Percentiles rank a stretch among this genome's conserved stretches.
Conservation (phyloP, 2,797 vertebrate species). For the Echiichthys vipera region DNA sequence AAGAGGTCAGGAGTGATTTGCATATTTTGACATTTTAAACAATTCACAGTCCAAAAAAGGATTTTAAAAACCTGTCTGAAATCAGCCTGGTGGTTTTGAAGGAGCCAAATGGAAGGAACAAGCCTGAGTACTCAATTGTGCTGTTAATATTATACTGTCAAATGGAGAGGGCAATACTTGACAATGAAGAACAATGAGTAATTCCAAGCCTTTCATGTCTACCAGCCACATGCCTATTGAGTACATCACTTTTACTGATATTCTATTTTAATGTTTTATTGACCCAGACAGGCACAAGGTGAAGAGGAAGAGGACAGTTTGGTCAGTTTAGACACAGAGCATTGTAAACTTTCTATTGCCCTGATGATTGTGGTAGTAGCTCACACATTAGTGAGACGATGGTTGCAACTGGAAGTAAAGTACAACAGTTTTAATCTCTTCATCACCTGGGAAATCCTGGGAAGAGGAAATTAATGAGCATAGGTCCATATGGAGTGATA, state of each 20-base stretch:
- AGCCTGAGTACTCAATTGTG: slow-evolving; percentile 47
- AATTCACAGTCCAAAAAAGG: slow-evolving; percentile 45
- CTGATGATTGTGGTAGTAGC: slow-evolving; percentile 30
- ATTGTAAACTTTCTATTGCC: slow-evolving; percentile 31
- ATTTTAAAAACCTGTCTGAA: slow-evolving; percentile 55
- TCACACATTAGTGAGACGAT: slow-evolving; percentile 35
- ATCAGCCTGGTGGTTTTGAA: slow-evolving; percentile 46
- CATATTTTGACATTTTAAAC: slow-evolving; percentile 77
- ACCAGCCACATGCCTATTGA: slow-evolving; percentile 40
- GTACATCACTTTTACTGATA: slow-evolving; percentile 43
- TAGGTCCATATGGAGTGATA: slow-evolving; percentile 17
- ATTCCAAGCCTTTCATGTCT: slow-evolving; percentile 63
- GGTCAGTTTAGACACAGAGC: slow-evolving; percentile 5
- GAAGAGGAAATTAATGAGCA: slow-evolving; percentile 37
- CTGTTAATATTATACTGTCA: slow-evolving; percentile 67
- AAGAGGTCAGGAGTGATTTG: slow-evolving; percentile 68
- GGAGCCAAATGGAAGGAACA: slow-evolving; percentile 46
- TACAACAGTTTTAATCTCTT: slow-evolving; percentile 32
- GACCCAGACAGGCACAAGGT: slow-evolving; percentile 43
- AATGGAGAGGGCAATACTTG: slow-evolving; percentile 59
- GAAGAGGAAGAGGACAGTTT: slow-evolving; percentile 8
- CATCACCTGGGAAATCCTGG: slow-evolving; percentile 46
- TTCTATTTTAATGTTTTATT: slow-evolving; percentile 50
- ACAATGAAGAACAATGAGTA: slow-evolving; percentile 70
- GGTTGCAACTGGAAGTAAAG: slow-evolving; percentile 19